Conservation (phyloP, 2,113 vertebrate genomes). For the Cyphomyrus discorhynchus region DNA sequence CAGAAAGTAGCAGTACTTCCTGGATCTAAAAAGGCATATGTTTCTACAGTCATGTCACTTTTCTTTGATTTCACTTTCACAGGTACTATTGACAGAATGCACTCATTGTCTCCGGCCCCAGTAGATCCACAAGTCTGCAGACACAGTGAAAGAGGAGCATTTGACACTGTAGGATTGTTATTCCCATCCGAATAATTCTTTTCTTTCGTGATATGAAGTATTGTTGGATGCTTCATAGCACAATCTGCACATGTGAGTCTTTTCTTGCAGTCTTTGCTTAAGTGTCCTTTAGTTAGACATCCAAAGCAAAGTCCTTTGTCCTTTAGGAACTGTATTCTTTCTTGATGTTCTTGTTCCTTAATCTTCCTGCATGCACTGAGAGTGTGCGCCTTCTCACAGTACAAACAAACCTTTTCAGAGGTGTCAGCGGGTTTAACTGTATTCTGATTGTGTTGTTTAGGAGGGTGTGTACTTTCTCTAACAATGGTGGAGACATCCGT, state of each 20-base stretch:
- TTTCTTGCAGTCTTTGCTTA: conserved; percentile 3
- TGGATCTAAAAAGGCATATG: conserved; percentile 25
- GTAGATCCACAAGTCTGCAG: not conserved
- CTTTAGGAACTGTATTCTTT: not conserved
- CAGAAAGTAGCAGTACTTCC: conserved; percentile 19
- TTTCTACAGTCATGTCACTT: conserved; percentile 21
- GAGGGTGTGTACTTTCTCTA: too few species aligned
- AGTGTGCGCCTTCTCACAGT: conserved; percentile 1
- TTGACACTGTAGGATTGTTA: not conserved
- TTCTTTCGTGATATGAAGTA: not conserved
- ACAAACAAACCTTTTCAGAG: too few species aligned
- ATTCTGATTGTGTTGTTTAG: too few species aligned
- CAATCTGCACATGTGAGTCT: not conserved
- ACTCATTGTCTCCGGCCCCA: not conserved
- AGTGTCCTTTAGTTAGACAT: not conserved
- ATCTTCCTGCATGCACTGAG: not conserved
- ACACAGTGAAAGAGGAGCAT: not conserved
- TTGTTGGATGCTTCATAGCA: not conserved
- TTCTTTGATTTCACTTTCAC: conserved; percentile 8
- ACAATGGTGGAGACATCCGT: too few species aligned
- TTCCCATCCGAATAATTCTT: not conserved
- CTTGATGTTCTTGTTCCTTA: not conserved
- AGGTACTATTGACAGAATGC: conserved; percentile 18
- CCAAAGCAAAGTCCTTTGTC: conserved; percentile 17
- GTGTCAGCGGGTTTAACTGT: too few species aligned